Percentiles rank a stretch among this genome's conserved stretches.
phyloP scores from a whole-genome alignment of 2,888 invertebrate genomes.

The Micropterix aruncella region DNA sequence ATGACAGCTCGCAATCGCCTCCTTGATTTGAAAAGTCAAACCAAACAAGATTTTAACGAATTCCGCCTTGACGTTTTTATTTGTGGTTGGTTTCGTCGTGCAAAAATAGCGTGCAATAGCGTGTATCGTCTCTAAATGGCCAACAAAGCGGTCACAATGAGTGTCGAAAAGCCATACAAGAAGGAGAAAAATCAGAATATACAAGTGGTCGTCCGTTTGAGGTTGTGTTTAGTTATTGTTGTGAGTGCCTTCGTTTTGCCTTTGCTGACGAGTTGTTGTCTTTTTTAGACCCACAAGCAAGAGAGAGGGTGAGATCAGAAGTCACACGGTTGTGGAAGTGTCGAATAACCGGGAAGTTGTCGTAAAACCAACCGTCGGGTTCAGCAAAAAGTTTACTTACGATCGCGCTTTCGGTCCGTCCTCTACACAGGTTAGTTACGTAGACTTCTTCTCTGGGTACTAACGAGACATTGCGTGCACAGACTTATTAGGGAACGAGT shows the following conservation, averaged over 20 bases:
- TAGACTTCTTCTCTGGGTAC: no score
- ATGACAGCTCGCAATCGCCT: no score
- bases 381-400: constrained; percentile 66
- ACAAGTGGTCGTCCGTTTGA: constrained; percentile 74
- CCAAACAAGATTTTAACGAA: no score
- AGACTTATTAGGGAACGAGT: no score
- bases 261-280: no score
- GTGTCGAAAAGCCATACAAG: constrained; percentile 26
- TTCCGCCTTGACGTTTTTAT: no score
- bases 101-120: no score
- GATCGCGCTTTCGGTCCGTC: constrained; percentile 73
- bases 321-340: constrained; percentile 54
- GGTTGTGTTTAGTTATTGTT: constrained; percentile 33
- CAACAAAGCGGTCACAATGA: constrained; percentile 5
- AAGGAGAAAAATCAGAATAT: constrained; percentile 66
- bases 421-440: constrained; percentile 56
- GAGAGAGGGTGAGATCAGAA: constrained; percentile 53
- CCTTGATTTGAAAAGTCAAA: no score
- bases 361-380: constrained; percentile 25
- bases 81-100: no score
- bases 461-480: no score
- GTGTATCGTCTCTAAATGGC: not conserved
- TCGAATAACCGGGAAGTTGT: constrained; percentile 50
- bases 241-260: constrained; percentile 3
- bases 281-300: constrained; percentile 60